phyloP scores from a whole-genome alignment of 2,888 invertebrate genomes.

The Eristalis intricaria region DNA sequence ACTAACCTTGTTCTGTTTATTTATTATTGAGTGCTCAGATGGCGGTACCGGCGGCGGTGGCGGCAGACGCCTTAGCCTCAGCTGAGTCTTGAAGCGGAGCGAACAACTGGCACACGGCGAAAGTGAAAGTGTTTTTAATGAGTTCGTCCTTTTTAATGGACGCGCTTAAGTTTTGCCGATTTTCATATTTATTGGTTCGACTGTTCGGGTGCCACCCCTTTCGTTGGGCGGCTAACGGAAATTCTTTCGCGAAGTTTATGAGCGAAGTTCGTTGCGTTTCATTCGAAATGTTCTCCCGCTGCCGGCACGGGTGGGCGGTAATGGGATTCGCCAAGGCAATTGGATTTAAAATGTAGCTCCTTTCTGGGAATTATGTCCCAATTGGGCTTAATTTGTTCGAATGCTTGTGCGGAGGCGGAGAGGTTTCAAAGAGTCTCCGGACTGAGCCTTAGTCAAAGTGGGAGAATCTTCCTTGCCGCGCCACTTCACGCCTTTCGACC shows the following conservation, averaged over 20 bases:
- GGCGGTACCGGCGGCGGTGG: constrained; percentile 31
- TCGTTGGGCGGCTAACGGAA: constrained; percentile 16
- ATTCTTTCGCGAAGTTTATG: constrained; percentile 43
- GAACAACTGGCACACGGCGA: constrained; percentile 39
- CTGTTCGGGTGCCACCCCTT: constrained; percentile 21
- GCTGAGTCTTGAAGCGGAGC: neutral
- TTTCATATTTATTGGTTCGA: constrained; percentile 57
- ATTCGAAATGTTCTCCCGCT: constrained; percentile 7
- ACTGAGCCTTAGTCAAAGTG: too few species aligned
- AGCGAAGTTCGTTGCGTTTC: constrained; percentile 33
- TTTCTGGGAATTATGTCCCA: constrained; percentile 15
- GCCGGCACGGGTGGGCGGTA: constrained; percentile 22
- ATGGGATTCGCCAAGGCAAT: constrained; percentile 23
- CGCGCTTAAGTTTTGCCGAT: constrained; percentile 63
- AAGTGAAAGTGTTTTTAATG: constrained; percentile 67
- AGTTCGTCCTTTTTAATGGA: constrained; percentile 65
- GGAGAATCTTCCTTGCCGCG: too few species aligned
- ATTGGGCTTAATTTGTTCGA: constrained; percentile 6
- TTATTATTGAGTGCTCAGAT: constrained; percentile 71
- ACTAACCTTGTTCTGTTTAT: constrained; percentile 63
- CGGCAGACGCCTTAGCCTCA: neutral
- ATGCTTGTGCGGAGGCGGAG: neutral
- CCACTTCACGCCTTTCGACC: neutral
- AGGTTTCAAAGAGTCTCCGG: neutral
- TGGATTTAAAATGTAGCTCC: constrained; percentile 7